Evolutionary conservation across 2,797 vertebrate genomes (phyloP).

Genomic region (Hypotaenidia philippensis): DNA sequence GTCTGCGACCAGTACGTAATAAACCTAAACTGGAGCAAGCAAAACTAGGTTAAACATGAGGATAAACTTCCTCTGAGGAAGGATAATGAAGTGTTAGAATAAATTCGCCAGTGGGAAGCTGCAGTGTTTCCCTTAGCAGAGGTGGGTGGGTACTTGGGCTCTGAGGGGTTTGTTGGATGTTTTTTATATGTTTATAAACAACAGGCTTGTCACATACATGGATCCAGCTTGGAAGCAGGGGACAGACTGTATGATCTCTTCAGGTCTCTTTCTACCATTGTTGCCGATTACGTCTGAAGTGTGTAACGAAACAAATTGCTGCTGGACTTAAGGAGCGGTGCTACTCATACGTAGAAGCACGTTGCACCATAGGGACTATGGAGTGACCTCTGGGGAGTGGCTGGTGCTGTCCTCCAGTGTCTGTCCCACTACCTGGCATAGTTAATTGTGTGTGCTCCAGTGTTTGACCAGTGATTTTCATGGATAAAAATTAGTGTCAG

Average conservation of each 20-base stretch:
- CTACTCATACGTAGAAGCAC: background rate
- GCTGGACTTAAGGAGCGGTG: background rate
- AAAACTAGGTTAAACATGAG: constrained; percentile 4
- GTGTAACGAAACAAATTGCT: background rate
- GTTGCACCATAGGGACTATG: background rate
- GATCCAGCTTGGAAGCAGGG: background rate
- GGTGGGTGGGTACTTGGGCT: background rate
- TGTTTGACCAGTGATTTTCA: background rate
- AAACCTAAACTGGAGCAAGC: background rate
- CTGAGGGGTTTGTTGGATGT: background rate
- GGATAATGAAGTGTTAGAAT: background rate
- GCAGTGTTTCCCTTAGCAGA: background rate
- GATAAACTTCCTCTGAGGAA: background rate
- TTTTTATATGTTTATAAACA: background rate
- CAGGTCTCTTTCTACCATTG: background rate
- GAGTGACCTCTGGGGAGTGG: background rate
- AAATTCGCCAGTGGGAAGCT: background rate
- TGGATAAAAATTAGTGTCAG: background rate
- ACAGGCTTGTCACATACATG: background rate
- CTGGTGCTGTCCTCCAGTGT: background rate
- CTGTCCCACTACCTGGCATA: background rate
- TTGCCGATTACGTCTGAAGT: background rate
- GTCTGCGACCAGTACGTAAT: background rate
- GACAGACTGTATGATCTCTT: background rate
- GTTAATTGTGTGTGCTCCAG: background rate